Base-by-base conservation (phyloP, 2,888 invertebrate species). In the Eristalis arbustorum region DNA sequence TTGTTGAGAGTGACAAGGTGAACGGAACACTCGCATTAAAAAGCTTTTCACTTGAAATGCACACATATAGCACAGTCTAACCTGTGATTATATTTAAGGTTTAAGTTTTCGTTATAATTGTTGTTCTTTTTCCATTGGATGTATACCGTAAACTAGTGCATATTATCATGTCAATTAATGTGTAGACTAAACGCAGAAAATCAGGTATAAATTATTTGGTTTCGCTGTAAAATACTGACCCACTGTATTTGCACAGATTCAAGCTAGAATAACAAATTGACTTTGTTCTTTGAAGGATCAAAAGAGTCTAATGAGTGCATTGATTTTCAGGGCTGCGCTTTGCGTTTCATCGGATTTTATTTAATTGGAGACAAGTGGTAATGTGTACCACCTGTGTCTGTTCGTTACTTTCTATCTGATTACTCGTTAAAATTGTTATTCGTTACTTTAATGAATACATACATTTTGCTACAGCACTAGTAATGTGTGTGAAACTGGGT, bases 1-100 rank as follows among this genome's bases (percentile, higher is more conserved):
- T 87, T 87, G 87, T 79, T 83, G 72, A 83, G 87, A 72, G 37
- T 63, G 59, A 25, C 1, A 64, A 23, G 49, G 31, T 49, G 68
- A 40, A 37, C 18, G 37, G 25, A 64, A 23, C 61, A 23, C 69
- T 69, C 14, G 22, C 40, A 61, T 40, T 61, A 25, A 6, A 69
- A 28, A 18, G 25, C 49, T 63, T 72, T 13, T 31, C 11, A 3
- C 59, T 59, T 23, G 1, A 25, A 25, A 23, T 31, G 18, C n/a
- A 49, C 49, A 18, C 1, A 14, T 57, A 8, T 14, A 23, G 71
- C 59, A 59, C 69, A 69, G 23, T 59, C 59, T 69, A 37, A 34
- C 13, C 69, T 59, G 57, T 69, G 31, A 57, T 37, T 59, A 2
- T 68, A 22, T 56, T 57, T 31, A 8, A 22, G 5, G 18, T 68